A percentile compares a stretch with the other conserved stretches of the same genome.
phyloP scores from a whole-genome alignment of 2,888 invertebrate genomes.

The Lasius fuliginosus region DNA sequence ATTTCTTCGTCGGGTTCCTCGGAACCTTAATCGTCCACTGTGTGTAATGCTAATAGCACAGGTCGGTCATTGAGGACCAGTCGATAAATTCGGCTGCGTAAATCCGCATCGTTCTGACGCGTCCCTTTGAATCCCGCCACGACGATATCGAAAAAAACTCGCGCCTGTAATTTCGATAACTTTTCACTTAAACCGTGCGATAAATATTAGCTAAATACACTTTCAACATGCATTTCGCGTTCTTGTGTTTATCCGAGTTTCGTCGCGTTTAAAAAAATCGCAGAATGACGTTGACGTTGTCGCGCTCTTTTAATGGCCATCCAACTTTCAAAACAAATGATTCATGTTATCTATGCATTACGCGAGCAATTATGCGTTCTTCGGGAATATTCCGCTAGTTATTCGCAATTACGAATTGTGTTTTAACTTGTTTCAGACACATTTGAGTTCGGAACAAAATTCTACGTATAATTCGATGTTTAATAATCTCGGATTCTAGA shows the following conservation, averaged over 20 bases:
- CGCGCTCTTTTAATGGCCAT: neutral
- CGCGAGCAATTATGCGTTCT: neutral
- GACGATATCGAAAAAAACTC: neutral
- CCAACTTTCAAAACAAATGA: slow-evolving; percentile 8
- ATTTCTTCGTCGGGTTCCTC: slow-evolving; percentile 45
- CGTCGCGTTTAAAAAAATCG: neutral
- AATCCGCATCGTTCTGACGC: slow-evolving; percentile 78
- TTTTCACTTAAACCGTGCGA: slow-evolving; percentile 6
- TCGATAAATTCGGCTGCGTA: slow-evolving; percentile 80
- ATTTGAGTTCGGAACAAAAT: neutral
- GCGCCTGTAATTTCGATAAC: neutral
- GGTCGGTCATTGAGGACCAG: slow-evolving; percentile 77
- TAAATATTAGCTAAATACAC: neutral
- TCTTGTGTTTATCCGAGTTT: neutral
- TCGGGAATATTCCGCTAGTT: neutral
- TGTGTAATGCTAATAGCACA: slow-evolving; percentile 72
- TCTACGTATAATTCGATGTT: neutral
- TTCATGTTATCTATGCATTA: neutral
- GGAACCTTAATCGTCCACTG: slow-evolving; percentile 67
- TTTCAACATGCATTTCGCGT: neutral
- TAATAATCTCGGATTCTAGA: neutral
- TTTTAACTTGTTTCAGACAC: neutral
- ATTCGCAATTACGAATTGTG: neutral
- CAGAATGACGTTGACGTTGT: neutral
- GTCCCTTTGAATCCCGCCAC: neutral